Evolutionary conservation across 1,140 invertebrate genomes (phyloP), one percentile per base, ranked within the genome.

Genomic region (Drosophila truncata): DNA sequence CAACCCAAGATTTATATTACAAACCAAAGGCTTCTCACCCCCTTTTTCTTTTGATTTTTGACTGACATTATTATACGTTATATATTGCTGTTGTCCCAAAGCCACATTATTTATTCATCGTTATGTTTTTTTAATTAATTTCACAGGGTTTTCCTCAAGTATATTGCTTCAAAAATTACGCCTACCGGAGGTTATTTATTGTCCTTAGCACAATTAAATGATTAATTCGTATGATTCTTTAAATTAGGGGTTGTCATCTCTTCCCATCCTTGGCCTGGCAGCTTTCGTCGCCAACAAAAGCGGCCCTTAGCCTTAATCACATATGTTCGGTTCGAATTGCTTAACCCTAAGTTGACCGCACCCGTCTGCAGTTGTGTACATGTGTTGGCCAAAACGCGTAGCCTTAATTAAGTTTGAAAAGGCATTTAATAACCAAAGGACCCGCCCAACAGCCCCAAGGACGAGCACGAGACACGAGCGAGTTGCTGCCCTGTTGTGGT

Each of bases 321-420:
- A 73, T 70, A 59, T 60, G 52, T 73, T 72, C 13, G 54, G 44
- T 35, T 73, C 54, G 44, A 41, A 58, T 73, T 73, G 70, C 67
- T 60, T 73, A 72, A 73, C 70, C 66, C 70, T 60, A 73, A 72
- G 55, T 29, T 70, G 69, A 47, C 52, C 69, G 44, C 50, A 29
- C 66, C 65, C 60, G 50, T 69, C 54, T 33, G 58, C 41, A 50
- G 64, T 46, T 77, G 46, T 81, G 78, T 76, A 81, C 72, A 71
- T 58, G 76, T 57, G 50, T 62, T 73, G 59, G 59, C 50, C 52
- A 67, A 62, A 76, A 83, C 72, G 70, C 57, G 72, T 81, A 84
- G 63, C 73, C 69, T 88, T 88, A 88, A 88, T 88, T 90, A 88
- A 85, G 85, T 74, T 66, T 57, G 78, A 69, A 90, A 88, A 67